These are phyloP conservation scores for Trachelus iudaicus DNA, from an alignment of 2,888 invertebrate genomes.

Conservation along the genomic window DNA sequence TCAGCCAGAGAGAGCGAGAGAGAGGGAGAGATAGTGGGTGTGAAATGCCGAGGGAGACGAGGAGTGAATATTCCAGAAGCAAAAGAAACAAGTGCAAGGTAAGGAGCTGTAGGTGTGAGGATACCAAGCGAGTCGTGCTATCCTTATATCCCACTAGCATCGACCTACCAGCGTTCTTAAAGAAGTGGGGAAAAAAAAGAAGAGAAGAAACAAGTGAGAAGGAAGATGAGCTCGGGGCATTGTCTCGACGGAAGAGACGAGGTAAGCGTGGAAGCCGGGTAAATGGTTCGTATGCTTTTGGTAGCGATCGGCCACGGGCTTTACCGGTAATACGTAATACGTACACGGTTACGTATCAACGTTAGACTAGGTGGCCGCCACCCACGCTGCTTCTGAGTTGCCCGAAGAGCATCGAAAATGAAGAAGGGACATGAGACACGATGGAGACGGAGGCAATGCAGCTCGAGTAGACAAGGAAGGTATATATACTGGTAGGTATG, in stretches of 20 bases:
- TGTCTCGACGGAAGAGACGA: background rate
- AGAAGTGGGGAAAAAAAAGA: background rate
- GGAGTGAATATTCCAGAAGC: background rate
- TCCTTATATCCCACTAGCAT: background rate
- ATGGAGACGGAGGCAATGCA: background rate
- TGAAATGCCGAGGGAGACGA: background rate
- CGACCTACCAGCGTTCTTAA: background rate
- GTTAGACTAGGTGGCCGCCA: background rate
- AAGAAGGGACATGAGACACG: background rate
- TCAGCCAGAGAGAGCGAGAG: background rate
- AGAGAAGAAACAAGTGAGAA: background rate
- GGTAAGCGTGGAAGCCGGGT: background rate
- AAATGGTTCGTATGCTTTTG: background rate
- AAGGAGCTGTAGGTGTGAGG: background rate
- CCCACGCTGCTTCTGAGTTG: background rate
- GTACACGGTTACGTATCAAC: background rate
- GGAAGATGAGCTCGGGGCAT: background rate
- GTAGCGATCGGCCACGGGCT: background rate
- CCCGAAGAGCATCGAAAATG: background rate
- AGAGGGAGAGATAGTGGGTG: background rate
- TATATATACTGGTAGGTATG: background rate
- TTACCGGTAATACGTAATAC: background rate
- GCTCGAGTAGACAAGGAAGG: background rate
- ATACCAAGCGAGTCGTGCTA: background rate
- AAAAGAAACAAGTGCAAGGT: background rate